Evolutionary conservation across 2,113 vertebrate genomes (phyloP).

Genomic region (Chloebia gouldiae): DNA sequence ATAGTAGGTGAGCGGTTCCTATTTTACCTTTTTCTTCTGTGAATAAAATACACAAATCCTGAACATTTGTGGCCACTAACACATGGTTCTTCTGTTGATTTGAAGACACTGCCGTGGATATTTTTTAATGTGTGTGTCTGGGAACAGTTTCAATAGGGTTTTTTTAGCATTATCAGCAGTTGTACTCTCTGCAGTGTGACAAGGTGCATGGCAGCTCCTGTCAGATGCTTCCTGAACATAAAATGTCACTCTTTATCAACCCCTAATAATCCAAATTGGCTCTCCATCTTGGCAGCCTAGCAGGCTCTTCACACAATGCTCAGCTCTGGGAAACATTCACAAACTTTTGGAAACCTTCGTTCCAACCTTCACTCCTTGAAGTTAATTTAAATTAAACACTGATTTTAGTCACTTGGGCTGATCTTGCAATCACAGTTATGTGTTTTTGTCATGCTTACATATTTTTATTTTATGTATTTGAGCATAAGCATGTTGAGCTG

Average conservation of each 20-base stretch:
- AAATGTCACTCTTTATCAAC: background rate
- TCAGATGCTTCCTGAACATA: background rate
- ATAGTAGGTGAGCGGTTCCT: background rate
- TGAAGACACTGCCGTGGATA: background rate
- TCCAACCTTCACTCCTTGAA: background rate
- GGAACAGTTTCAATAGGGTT: background rate
- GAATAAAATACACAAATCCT: background rate
- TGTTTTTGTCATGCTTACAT: background rate
- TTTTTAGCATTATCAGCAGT: background rate
- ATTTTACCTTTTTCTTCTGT: background rate
- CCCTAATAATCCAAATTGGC: conserved; percentile 22
- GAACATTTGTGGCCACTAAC: background rate
- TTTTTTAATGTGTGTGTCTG: background rate
- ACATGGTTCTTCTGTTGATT: background rate
- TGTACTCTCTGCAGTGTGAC: background rate
- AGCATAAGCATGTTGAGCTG: background rate
- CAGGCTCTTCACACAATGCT: background rate
- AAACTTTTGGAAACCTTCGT: background rate
- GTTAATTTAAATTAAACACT: background rate
- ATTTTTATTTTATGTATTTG: background rate
- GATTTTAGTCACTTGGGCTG: background rate
- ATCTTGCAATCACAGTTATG: background rate
- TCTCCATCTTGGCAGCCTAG: background rate
- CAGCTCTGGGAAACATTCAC: background rate
- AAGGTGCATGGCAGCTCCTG: conserved; percentile 5